Base-by-base conservation (phyloP, 2,113 vertebrate genomes). In the Albula goreensis region DNA sequence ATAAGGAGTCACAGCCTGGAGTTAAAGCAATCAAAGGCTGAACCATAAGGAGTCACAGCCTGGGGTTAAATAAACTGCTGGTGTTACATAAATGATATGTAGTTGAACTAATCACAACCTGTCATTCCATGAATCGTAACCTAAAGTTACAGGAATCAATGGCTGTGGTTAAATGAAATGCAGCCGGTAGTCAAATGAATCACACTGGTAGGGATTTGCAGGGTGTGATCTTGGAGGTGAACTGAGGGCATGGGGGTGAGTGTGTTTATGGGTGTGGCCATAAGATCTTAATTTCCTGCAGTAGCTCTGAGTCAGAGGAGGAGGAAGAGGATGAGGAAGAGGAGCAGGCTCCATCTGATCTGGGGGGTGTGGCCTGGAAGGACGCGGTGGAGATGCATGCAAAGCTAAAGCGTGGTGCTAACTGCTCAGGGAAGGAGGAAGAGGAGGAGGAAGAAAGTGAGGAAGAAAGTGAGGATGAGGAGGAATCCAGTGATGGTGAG, bases 291-390 rank as follows among this genome's bases (percentile, higher is more conserved):
- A 41, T 41, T 41, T 41, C 31, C 31, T 41, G 48, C 88, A 97
- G 96, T 93, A 99, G 98, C 90, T 99, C 97, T 0, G 97, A 97
- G 89, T 97, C 96, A 0, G 97, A 97, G 85, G 95, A 96, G 94
- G 97, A 97, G 51, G 96, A 78, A 41, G 94, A 95, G 3, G 95
- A 95, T 0, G 92, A 92, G 5, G 94, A 93, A 0, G 91, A n/a
- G 50, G 78, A 10, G 5, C 5, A 2, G 9, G 52, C 91, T 4
- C 93, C 95, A 82, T 96, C 95, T 5, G 95, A 96, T 84, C 89
- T 96, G 89, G 94, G 92, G 0, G 95, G 93, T 0, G 92, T 96
- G 53, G 95, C 94, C 0, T 96, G 96, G 96, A 96, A 93, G 85
- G 94, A 96, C 88, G 96, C 95, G 0, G 95, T 96, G 81, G 93